Base-by-base conservation (phyloP, 2,888 invertebrate genomes). In the Zaprionus obscuricornis region DNA sequence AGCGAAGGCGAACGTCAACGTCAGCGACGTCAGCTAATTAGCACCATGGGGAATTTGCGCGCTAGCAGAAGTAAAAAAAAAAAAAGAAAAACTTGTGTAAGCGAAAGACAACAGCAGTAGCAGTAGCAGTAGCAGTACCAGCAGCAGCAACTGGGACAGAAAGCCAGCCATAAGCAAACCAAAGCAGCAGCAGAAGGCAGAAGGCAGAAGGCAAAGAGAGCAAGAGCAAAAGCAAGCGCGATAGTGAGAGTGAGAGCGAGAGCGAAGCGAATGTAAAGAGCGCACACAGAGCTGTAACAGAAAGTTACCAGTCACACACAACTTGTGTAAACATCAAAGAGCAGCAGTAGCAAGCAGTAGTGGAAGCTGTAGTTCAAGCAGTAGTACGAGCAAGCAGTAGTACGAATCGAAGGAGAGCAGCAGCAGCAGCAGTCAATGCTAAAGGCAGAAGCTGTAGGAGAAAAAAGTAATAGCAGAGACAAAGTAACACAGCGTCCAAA, bases 21-120 rank as follows among this genome's bases (percentile, higher is more conserved):
- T 39, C 52, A 77, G 79, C 73, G 67, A 57, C 50, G 74, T 47
- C 85, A 88, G 87, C 88, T 90, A 90, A 90, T 90, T 90, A 90
- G 88, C 88, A 88, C 90, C 90, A 86, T 79, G 82, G 90, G 90
- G 90, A 90, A 88, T 89, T 86, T 67, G 59, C 58, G 59, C 58
- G 45, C 55, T 60, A 58, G 56, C 50, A 72, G 62, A n/a, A n/a
- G n/a, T n/a, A n/a, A n/a, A n/a, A n/a, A n/a, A n/a, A n/a, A n/a
- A n/a, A n/a, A 20, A 46, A n/a, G 20, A 55, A 58, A 29, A 62
- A 75, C 75, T 75, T 73, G 76, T 60, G 68, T 68, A 70, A 73
- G 66, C 60, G 39, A 55, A 70, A 69, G 54, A 62, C 20, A 33
- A 52, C 64, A 36, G 52, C 46, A 7, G 37, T 16, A 11, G 34